These are phyloP conservation scores for Heloderma charlesbogerti DNA, from an alignment of 2,113 vertebrate species.

Conservation along the genomic window DNA sequence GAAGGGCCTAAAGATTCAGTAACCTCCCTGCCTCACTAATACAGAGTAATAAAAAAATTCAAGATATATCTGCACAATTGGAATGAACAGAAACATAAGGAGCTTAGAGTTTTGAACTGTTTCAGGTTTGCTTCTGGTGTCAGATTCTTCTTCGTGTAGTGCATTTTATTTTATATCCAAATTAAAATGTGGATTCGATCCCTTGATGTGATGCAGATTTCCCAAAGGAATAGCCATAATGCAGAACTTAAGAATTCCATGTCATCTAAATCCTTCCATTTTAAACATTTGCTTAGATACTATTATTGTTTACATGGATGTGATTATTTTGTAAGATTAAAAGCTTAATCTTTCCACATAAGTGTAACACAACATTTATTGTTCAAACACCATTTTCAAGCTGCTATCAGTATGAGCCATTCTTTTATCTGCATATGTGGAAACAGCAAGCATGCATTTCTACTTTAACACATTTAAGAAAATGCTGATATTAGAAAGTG, in stretches of 20 bases:
- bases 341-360: constrained; percentile 28
- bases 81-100: constrained; percentile 62
- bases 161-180: constrained; percentile 66
- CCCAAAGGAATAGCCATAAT: constrained; percentile 70
- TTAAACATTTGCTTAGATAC: constrained; percentile 39
- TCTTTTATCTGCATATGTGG: fast-evolving
- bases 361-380: background rate
- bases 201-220: constrained; percentile 68
- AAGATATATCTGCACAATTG: background rate
- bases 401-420: fast-evolving
- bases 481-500: background rate
- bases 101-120: constrained; percentile 64
- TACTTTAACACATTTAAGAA: background rate
- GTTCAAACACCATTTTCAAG: background rate
- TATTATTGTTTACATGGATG: constrained; percentile 42
- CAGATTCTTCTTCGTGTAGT: constrained; percentile 70
- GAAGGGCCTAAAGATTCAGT: background rate
- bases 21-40: background rate
- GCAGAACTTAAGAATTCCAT: constrained; percentile 31
- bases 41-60: background rate
- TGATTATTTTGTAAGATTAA: constrained; percentile 29
- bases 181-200: constrained; percentile 77
- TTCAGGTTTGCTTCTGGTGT: constrained; percentile 55
- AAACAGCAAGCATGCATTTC: fast-evolving
- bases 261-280: constrained; percentile 61